A percentile compares a stretch with the other conserved stretches of the same genome.
phyloP scores from a whole-genome alignment of 2,113 vertebrate genomes.

The Nansenia antarctica region DNA sequence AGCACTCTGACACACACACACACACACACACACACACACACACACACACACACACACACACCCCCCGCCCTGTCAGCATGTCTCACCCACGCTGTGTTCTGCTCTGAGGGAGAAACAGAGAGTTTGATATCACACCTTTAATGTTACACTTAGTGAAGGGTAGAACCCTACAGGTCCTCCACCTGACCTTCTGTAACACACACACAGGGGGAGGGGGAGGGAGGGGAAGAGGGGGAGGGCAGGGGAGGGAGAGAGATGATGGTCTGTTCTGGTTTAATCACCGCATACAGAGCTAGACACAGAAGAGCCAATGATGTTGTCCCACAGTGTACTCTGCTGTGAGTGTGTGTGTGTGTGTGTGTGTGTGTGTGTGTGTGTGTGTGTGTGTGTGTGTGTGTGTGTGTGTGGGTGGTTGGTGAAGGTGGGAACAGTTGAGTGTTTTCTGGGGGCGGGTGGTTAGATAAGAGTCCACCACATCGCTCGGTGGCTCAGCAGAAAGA shows the following conservation, averaged over 20 bases:
- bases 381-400: constrained; percentile 13
- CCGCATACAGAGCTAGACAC: neutral
- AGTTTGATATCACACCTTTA: no score
- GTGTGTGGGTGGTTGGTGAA: constrained; percentile 5
- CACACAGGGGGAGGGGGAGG: neutral
- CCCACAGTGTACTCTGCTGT: no score
- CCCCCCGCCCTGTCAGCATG: constrained; percentile 12
- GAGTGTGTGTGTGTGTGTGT: no score
- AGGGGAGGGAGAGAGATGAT: no score
- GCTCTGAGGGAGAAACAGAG: constrained; percentile 1
- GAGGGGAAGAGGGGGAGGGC: neutral
- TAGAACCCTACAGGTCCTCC: no score
- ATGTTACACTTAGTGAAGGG: no score
- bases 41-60: constrained; percentile 3
- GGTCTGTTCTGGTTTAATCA: neutral
- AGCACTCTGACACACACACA: no score
- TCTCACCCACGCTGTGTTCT: neutral
- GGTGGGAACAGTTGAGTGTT: neutral
- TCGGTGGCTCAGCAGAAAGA: neutral
- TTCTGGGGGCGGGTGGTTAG: neutral
- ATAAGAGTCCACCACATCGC: neutral
- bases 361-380: constrained; percentile 29
- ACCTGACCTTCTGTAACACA: no score
- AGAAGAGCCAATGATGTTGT: neutral
- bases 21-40: neutral